These are phyloP conservation scores for Rutpela maculata DNA, from an alignment of 2,888 invertebrate species.

Conservation along the genomic window DNA sequence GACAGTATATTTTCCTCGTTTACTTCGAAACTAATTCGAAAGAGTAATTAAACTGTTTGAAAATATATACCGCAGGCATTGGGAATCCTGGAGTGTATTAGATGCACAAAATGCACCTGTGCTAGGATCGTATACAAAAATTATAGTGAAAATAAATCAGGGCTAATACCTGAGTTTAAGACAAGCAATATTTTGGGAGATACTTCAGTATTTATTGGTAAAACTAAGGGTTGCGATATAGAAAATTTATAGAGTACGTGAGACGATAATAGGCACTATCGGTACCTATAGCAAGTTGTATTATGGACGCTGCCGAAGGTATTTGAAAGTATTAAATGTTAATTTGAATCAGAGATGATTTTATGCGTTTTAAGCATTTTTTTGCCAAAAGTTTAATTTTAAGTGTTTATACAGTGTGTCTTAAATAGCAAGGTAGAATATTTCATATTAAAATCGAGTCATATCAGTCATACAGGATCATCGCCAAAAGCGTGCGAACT, in stretches of 20 bases:
- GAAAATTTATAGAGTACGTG: constrained; percentile 1
- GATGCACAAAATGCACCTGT: constrained; percentile 22
- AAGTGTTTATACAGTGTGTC: too few species aligned
- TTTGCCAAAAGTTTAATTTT: too few species aligned
- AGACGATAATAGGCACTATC: background rate
- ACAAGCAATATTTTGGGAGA: constrained; percentile 17
- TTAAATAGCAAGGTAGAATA: too few species aligned
- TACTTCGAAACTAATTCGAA: constrained; percentile 10
- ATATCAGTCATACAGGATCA: too few species aligned
- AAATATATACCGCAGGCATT: constrained; percentile 4
- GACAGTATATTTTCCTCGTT: background rate
- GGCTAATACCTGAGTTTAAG: constrained; percentile 18
- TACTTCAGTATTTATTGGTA: constrained; percentile 13
- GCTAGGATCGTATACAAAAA: constrained; percentile 22
- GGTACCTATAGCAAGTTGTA: background rate
- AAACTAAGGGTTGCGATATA: background rate
- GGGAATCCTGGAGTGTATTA: constrained; percentile 16
- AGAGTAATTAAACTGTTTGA: background rate
- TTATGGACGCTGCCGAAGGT: background rate
- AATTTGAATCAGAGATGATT: too few species aligned
- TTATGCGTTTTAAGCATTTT: too few species aligned
- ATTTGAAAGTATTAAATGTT: background rate
- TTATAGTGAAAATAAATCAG: constrained; percentile 30
- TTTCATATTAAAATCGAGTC: too few species aligned
- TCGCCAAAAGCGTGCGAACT: too few species aligned